A percentile compares a stretch with the other conserved stretches of the same genome.
Conservation (phyloP, 2,113 vertebrate species). For the Gobiocypris rarus region DNA sequence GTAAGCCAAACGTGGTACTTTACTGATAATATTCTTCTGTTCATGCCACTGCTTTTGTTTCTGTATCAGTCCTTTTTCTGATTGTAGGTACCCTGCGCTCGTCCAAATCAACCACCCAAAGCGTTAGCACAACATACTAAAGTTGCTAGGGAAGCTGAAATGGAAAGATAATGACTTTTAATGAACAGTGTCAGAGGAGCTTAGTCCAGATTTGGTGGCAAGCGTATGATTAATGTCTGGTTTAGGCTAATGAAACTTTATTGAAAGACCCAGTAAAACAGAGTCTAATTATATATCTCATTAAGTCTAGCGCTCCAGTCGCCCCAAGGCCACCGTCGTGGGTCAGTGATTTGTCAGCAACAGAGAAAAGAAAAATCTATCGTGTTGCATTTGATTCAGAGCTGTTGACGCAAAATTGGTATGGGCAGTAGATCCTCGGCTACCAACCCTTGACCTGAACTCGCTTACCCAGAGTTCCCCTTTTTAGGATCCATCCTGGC, state of each 20-base stretch:
- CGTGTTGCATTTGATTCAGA: constrained; percentile 67
- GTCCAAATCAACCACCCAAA: background rate
- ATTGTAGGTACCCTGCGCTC: background rate
- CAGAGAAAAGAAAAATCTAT: constrained; percentile 69
- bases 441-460: constrained; percentile 13
- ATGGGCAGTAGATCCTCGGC: constrained; percentile 32
- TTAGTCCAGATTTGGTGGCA: constrained; percentile 56
- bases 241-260: constrained; percentile 72
- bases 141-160: constrained; percentile 21
- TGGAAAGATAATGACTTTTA: constrained; percentile 41
- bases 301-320: constrained; percentile 66
- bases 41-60: background rate
- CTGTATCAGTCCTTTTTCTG: background rate
- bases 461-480: background rate
- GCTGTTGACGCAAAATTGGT: constrained; percentile 65
- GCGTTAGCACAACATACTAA: background rate
- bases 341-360: constrained; percentile 74
- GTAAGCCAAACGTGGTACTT: constrained; percentile 72
- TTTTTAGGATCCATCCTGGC: background rate
- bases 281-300: constrained; percentile 78
- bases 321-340: constrained; percentile 71
- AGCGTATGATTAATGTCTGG: constrained; percentile 66
- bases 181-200: constrained; percentile 47
- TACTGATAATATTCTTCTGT: constrained; percentile 2
- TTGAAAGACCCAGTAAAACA: constrained; percentile 71